phyloP scores from a whole-genome alignment of 2,797 vertebrate species.

The Vireo griseus region DNA sequence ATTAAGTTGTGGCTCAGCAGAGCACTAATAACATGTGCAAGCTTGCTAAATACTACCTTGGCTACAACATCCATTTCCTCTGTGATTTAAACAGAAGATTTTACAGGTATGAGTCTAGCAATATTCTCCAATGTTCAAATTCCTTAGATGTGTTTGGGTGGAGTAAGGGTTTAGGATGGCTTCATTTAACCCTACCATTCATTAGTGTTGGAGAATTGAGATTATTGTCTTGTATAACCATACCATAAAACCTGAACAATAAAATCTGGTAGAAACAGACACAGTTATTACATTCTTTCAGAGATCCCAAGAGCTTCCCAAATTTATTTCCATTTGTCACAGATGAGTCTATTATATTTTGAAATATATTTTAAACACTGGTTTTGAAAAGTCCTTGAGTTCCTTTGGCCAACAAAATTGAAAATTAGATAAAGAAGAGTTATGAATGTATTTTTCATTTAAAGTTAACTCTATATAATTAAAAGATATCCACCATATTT shows the following conservation, averaged over 20 bases:
- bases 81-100: background rate
- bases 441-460: background rate
- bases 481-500: background rate
- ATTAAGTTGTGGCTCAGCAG: background rate
- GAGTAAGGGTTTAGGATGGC: background rate
- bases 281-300: background rate
- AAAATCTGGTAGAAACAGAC: background rate
- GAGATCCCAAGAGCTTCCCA: background rate
- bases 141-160: background rate
- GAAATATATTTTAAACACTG: background rate
- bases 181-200: background rate
- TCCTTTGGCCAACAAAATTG: background rate
- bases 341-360: background rate
- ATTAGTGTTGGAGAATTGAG: background rate
- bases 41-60: background rate
- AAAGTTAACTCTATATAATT: background rate
- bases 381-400: background rate
- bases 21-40: background rate
- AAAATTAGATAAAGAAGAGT: background rate
- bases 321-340: background rate
- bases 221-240: background rate
- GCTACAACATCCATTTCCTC: background rate
- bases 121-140: background rate
- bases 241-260: background rate
- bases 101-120: background rate